These are phyloP conservation scores for Valencia hispanica DNA, from an alignment of 2,797 vertebrate genomes.

Conservation along the genomic window DNA sequence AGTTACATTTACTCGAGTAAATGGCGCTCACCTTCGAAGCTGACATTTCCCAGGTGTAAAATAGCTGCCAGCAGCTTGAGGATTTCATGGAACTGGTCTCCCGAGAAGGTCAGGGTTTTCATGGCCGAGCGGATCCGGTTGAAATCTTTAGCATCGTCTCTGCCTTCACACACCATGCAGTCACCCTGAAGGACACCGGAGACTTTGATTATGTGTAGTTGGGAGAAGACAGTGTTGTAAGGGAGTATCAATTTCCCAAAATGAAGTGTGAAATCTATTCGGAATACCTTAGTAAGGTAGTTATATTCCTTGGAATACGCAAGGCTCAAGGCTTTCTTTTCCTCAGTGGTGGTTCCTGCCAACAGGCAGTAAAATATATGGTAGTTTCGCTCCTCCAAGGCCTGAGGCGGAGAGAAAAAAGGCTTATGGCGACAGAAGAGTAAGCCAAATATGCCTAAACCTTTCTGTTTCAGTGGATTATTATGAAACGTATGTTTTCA, in stretches of 20 bases:
- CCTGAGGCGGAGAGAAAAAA: constrained; percentile 70
- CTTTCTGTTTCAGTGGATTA: neutral
- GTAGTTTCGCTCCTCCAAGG: constrained; percentile 90
- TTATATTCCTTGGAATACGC: constrained; percentile 85
- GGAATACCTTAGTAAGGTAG: constrained; percentile 87
- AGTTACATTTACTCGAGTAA: too few relatives aligned
- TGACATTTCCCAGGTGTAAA: constrained; percentile 91
- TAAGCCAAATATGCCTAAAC: neutral
- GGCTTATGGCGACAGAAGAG: neutral
- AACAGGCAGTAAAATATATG: constrained; percentile 97
- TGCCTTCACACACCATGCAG: constrained; percentile 81
- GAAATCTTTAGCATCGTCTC: constrained; percentile 85
- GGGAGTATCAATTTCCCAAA: neutral
- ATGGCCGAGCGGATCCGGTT: constrained; percentile 84
- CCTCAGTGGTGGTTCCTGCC: constrained; percentile 84
- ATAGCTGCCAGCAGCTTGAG: constrained; percentile 90
- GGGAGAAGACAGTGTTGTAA: neutral
- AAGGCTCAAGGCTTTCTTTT: constrained; percentile 85
- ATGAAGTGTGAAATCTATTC: neutral
- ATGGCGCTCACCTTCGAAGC: constrained; percentile 83
- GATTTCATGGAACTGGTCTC: constrained; percentile 87
- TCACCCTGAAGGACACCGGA: constrained; percentile 79
- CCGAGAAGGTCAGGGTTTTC: constrained; percentile 90
- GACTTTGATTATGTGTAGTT: neutral
- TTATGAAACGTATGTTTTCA: neutral